Evolutionary conservation across 2,888 invertebrate species (phyloP), one percentile per base, ranked within the genome.

Genomic region (Gryllus longicercus): DNA sequence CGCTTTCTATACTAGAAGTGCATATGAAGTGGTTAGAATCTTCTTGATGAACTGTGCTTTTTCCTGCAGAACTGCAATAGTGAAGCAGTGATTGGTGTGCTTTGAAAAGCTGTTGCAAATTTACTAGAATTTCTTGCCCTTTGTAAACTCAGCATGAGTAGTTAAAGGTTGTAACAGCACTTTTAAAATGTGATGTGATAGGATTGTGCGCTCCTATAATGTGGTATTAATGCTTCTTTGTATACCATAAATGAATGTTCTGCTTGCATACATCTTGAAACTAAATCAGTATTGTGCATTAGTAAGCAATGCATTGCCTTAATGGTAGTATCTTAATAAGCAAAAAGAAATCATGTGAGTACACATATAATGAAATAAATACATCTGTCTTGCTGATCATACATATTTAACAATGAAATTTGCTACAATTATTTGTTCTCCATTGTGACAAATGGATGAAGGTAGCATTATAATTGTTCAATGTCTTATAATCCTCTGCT

Each of bases 171-270:
- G 63, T 63, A 63, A 63, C 63, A 63, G 63, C 63, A 63, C n/a
- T 63, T 63, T n/a, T 63, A 18, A 14, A 63, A 5, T 63, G n/a
- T 63, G 63, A 63, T 63, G 63, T 63, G n/a, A 18, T 63, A 63
- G 63, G n/a, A 63, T 63, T 14, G n/a, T 63, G 63, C 63, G 14
- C 14, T 63, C 63, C 16, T 63, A n/a, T 63, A 63, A 63, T 63
- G n/a, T 63, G 63, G 63, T 63, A 63, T 63, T 63, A 63, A 63
- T 63, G 63, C 63, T 63, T 63, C 63, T 63, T 63, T 63, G n/a
- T 63, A n/a, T 63, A 18, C n/a, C 63, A 63, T 63, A 14, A 63
- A 63, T 18, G 63, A 63, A 63, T 63, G 63, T 63, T 63, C 16
- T 63, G 63, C 63, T 63, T 63, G 63, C 63, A 38, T 38, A 38